These are phyloP conservation scores for Sebastes vulpes DNA, from an alignment of 2,797 vertebrate species.

Conservation along the genomic window DNA sequence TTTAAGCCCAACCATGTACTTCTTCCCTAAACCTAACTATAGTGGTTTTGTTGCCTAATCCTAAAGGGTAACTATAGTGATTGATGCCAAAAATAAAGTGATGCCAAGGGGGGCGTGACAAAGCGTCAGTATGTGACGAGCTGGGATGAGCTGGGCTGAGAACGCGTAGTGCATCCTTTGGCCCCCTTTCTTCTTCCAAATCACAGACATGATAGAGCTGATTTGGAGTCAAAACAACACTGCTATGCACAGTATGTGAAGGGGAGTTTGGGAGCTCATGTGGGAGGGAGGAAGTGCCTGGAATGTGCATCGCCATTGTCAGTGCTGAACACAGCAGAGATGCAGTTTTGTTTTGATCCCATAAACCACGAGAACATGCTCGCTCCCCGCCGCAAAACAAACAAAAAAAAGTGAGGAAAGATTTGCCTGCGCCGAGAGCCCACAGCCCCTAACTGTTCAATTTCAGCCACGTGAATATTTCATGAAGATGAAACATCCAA, in stretches of 20 bases:
- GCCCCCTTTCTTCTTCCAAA: not conserved
- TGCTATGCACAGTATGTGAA: conserved; percentile 25
- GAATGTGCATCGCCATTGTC: conserved; percentile 46
- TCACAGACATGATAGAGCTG: not conserved
- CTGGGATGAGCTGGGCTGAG: not conserved
- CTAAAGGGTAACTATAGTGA: not conserved
- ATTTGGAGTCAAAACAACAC: conserved; percentile 19
- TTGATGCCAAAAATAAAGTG: not conserved
- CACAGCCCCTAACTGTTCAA: conserved; percentile 78
- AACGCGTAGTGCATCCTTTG: not conserved
- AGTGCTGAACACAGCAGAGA: conserved; percentile 25
- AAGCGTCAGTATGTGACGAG: not conserved
- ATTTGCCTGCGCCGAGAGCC: conserved; percentile 44
- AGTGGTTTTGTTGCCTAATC: not conserved
- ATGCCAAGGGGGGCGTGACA: not conserved
- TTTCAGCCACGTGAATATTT: conserved; percentile 83
- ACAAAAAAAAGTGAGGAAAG: conserved; percentile 30
- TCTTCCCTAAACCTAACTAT: not conserved
- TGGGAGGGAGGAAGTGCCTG: conserved; percentile 62
- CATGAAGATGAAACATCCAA: conserved; percentile 75
- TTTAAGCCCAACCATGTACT: not conserved
- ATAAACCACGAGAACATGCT: conserved; percentile 55
- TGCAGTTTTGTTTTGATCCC: conserved; percentile 61
- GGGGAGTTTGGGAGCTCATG: conserved; percentile 40
- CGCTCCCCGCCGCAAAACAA: conserved; percentile 55